These are phyloP conservation scores for Ambastaia sidthimunki DNA, from an alignment of 2,797 vertebrate species.

Conservation along the genomic window DNA sequence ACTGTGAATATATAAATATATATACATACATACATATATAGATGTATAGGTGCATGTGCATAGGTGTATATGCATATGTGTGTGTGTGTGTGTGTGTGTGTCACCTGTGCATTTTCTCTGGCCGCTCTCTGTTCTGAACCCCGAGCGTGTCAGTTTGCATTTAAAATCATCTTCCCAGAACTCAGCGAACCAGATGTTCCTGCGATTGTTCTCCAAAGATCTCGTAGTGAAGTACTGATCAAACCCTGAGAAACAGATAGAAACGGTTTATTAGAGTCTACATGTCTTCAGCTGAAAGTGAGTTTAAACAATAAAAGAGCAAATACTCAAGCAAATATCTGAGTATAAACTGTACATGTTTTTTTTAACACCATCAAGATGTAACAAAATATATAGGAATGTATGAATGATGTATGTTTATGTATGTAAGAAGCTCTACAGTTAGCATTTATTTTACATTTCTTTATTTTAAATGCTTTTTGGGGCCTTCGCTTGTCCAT, in stretches of 20 bases:
- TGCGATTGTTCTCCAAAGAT: constrained; percentile 90
- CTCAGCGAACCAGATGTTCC: constrained; percentile 94
- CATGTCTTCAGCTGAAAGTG: background rate
- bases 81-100: constrained; percentile 1
- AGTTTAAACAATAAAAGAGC: background rate
- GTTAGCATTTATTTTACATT: too few relatives aligned
- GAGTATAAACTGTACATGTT: background rate
- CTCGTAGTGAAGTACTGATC: constrained; percentile 90
- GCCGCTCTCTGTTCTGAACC: constrained; percentile 68
- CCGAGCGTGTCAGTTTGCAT: constrained; percentile 84
- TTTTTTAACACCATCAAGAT: too few relatives aligned
- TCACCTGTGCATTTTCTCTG: constrained; percentile 86
- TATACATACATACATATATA: too few relatives aligned
- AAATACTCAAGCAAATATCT: background rate
- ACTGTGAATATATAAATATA: too few relatives aligned
- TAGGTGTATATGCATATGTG: too few relatives aligned
- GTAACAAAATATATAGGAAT: too few relatives aligned
- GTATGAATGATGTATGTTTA: too few relatives aligned
- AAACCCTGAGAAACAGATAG: constrained; percentile 75
- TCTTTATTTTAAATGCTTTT: too few relatives aligned
- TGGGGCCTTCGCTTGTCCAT: too few relatives aligned
- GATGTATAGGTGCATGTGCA: too few relatives aligned
- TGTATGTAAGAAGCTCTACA: too few relatives aligned
- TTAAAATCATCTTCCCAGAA: constrained; percentile 95
- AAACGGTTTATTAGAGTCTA: background rate